Evolutionary conservation across 2,888 invertebrate species (phyloP).

Genomic region (Drosophila yooni): DNA sequence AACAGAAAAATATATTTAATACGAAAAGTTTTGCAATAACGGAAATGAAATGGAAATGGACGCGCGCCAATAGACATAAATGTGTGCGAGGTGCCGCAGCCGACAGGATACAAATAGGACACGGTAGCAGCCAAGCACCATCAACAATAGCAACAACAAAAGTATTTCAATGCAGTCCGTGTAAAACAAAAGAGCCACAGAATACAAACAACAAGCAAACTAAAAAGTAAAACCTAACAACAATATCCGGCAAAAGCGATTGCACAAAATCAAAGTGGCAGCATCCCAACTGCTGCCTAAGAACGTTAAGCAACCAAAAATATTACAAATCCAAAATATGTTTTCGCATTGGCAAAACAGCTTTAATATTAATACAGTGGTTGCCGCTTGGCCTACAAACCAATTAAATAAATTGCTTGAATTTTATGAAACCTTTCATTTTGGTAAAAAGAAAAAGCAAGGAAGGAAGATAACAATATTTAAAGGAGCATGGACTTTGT

Average conservation of each 20-base stretch:
- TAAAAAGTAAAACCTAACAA: constrained; percentile 75
- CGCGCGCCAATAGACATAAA: constrained; percentile 81
- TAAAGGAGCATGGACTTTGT: not conserved
- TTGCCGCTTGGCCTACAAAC: not conserved
- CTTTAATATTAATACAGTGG: constrained; percentile 3
- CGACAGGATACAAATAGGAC: constrained; percentile 78
- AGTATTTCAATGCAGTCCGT: constrained; percentile 68
- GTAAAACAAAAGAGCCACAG: constrained; percentile 70
- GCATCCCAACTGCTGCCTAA: constrained; percentile 23
- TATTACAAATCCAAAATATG: constrained; percentile 39
- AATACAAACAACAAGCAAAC: constrained; percentile 72
- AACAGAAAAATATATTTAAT: constrained; percentile 77
- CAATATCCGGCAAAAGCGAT: constrained; percentile 80
- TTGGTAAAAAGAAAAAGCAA: not conserved
- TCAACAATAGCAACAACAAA: constrained; percentile 46
- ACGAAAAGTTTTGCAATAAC: constrained; percentile 80
- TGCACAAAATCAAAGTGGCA: constrained; percentile 70
- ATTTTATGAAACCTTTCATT: not conserved
- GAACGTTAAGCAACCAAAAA: constrained; percentile 42
- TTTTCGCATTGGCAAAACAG: constrained; percentile 12
- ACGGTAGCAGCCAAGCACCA: constrained; percentile 60
- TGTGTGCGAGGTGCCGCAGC: constrained; percentile 62
- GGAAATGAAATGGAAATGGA: constrained; percentile 81
- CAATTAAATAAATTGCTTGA: not conserved
- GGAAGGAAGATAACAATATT: not conserved